Evolutionary conservation across 53 echinoderm and acorn worm species (phyloP).

Genomic region (Patiria pectinifera): DNA sequence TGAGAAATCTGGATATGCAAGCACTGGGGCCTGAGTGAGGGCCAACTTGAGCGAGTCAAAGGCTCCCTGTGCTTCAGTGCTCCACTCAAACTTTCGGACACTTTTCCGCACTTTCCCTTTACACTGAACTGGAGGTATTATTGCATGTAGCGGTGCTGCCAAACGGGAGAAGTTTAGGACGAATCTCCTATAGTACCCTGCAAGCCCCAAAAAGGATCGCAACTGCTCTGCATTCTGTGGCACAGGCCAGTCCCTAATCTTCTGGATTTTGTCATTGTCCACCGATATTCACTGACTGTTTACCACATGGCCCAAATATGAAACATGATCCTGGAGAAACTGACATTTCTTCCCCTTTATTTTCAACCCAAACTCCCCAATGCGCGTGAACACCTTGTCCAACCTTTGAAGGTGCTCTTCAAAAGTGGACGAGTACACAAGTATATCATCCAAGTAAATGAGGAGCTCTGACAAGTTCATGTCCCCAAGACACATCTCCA

Average conservation of each 20-base stretch:
- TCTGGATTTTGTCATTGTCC: neutral
- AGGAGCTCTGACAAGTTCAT: neutral
- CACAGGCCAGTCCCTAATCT: neutral
- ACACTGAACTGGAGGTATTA: neutral
- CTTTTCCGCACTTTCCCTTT: neutral
- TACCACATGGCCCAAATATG: conserved; percentile 21
- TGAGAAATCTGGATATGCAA: neutral
- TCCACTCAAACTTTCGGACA: neutral
- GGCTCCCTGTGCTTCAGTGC: neutral
- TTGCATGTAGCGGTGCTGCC: neutral
- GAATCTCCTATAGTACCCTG: conserved; percentile 5
- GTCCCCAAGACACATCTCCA: conserved; percentile 21
- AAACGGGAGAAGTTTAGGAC: neutral
- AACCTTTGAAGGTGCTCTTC: conserved; percentile 63
- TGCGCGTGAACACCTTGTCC: conserved; percentile 42
- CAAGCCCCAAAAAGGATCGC: conserved; percentile 2
- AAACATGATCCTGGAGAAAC: neutral
- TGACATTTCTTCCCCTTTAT: conserved; percentile 38
- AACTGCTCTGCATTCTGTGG: neutral
- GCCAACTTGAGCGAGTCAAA: neutral
- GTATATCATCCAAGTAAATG: conserved; percentile 67
- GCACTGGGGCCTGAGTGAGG: neutral
- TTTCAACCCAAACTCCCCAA: conserved; percentile 57
- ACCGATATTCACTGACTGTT: neutral
- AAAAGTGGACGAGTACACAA: conserved; percentile 46